Conservation (phyloP, 2,113 vertebrate genomes). For the Zosterops japonicus region DNA sequence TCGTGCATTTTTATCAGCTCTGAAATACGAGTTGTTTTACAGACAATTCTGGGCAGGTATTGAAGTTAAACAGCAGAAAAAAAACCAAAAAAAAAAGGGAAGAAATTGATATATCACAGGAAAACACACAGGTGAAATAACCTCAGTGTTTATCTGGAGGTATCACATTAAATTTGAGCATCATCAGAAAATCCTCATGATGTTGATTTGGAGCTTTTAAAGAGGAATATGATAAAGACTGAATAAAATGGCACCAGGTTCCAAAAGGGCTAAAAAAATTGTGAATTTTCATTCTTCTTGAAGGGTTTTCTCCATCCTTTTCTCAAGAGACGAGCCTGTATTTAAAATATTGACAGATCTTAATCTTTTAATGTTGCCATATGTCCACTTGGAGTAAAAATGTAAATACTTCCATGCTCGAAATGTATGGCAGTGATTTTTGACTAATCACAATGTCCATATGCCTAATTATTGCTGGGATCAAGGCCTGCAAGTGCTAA, state of each 20-base stretch:
- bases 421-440: not conserved
- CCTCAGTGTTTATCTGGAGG: not conserved
- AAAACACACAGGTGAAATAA: not conserved
- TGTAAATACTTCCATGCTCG: not conserved
- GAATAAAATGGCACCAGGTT: not conserved
- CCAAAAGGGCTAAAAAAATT: not conserved
- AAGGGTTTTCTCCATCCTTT: not conserved
- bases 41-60: not conserved
- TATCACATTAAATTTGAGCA: not conserved
- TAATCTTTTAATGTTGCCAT: slow-evolving; percentile 2
- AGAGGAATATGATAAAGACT: not conserved
- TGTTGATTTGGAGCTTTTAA: not conserved
- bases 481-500: not conserved
- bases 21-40: not conserved
- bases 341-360: slow-evolving; percentile 24
- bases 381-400: not conserved
- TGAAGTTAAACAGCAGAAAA: not conserved
- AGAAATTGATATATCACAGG: fast-evolving
- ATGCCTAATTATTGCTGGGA: not conserved
- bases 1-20: not conserved
- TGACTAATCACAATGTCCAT: not conserved
- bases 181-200: not conserved
- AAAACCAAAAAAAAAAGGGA: not conserved
- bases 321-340: not conserved
- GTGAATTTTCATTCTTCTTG: not conserved